These are phyloP conservation scores for Rallus crepitans DNA, from an alignment of 2,797 vertebrate species.

Conservation along the genomic window DNA sequence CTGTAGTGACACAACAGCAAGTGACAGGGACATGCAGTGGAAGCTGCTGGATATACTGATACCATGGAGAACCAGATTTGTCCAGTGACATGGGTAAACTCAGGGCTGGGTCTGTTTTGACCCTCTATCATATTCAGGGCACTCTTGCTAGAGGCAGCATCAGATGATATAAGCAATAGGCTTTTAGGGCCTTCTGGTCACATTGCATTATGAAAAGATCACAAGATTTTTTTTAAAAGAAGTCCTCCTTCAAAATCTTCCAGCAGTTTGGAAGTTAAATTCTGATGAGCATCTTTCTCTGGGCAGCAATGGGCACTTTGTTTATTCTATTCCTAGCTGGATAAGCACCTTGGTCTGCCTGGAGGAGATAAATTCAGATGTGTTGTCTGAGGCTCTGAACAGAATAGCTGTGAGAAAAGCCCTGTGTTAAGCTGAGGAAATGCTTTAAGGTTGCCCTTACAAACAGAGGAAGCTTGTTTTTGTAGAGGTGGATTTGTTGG, in stretches of 20 bases:
- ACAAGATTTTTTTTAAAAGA: fast-evolving
- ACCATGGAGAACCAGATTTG: fast-evolving
- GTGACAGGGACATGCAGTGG: not conserved
- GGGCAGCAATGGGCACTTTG: not conserved
- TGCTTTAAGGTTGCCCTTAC: not conserved
- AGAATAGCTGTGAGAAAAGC: not conserved
- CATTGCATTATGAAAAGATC: not conserved
- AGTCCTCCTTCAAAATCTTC: not conserved
- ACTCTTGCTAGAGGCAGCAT: fast-evolving
- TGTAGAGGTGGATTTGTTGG: not conserved
- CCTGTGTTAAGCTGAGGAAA: not conserved
- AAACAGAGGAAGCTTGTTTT: not conserved
- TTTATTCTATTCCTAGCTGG: not conserved
- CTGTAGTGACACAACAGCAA: not conserved
- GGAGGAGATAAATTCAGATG: not conserved
- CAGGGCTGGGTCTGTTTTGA: fast-evolving
- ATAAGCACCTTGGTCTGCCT: not conserved
- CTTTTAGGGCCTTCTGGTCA: not conserved
- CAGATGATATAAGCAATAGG: fast-evolving
- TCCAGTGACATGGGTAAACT: not conserved
- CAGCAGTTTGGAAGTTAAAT: not conserved
- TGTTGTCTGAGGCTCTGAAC: not conserved
- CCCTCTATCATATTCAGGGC: fast-evolving
- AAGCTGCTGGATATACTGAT: fast-evolving
- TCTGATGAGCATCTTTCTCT: not conserved